Percentiles rank a stretch among this genome's conserved stretches.
Conservation (phyloP, 2,113 vertebrate genomes). For the Fulica atra region DNA sequence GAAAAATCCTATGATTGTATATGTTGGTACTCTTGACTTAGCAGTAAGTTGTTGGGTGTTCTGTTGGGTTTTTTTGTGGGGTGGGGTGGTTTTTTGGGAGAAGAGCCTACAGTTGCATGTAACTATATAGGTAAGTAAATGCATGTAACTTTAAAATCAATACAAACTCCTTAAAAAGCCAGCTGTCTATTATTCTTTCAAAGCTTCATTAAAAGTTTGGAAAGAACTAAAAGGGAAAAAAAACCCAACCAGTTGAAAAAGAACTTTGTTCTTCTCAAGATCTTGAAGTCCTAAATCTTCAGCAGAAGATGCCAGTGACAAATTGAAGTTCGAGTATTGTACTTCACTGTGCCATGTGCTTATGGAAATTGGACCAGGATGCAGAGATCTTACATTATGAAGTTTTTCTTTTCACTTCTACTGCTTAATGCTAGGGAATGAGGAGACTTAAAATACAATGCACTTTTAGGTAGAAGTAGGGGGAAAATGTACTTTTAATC, state of each 20-base stretch:
- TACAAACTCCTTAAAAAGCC: not conserved
- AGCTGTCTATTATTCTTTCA: not conserved
- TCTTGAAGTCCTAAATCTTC: not conserved
- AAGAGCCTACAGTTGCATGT: not conserved
- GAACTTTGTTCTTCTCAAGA: not conserved
- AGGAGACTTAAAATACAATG: not conserved
- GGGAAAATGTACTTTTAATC: not conserved
- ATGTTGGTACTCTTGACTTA: constrained; percentile 94
- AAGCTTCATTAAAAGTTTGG: not conserved
- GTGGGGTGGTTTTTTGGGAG: not conserved
- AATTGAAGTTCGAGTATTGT: not conserved
- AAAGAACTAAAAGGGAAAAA: not conserved
- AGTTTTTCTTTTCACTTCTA: not conserved
- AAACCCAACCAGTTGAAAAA: no score
- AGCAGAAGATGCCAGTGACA: not conserved
- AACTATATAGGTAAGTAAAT: not conserved
- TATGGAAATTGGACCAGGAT: not conserved
- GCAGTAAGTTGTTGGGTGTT: constrained; percentile 79
- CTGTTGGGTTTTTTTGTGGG: not conserved
- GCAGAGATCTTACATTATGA: not conserved
- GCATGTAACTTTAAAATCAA: not conserved
- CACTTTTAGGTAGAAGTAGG: not conserved
- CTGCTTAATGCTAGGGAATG: not conserved
- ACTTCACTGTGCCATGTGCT: rapidly evolving
- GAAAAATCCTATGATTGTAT: constrained; percentile 94